Conservation (phyloP, 2,113 vertebrate species). For the Andinoacara biseriatus region DNA sequence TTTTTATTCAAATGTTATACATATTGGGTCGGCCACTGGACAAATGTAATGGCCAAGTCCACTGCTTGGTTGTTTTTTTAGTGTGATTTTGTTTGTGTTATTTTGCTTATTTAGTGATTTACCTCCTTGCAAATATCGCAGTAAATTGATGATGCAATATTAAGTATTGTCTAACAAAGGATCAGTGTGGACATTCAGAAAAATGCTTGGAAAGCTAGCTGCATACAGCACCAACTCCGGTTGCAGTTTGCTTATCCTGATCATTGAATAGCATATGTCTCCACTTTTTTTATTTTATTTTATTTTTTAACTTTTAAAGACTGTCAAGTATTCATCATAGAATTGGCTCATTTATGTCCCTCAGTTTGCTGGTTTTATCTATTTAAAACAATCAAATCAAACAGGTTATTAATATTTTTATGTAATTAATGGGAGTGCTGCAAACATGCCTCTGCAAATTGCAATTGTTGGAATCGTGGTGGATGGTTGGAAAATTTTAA, state of each 20-base stretch:
- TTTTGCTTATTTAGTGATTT: neutral
- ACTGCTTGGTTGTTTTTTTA: too few relatives aligned
- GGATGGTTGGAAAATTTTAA: neutral
- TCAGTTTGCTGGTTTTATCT: neutral
- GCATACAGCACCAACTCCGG: neutral
- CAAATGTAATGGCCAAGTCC: neutral
- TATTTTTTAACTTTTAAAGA: neutral
- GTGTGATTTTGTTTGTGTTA: too few relatives aligned
- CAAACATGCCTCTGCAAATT: neutral
- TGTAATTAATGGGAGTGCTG: neutral
- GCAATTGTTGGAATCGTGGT: neutral
- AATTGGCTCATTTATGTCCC: neutral
- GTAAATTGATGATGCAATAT: too few relatives aligned
- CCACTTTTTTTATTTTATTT: neutral
- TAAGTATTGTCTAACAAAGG: neutral
- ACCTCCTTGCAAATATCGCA: neutral
- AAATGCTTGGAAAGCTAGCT: neutral
- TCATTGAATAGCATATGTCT: rapidly evolving
- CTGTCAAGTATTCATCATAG: too few relatives aligned
- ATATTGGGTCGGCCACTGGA: rapidly evolving
- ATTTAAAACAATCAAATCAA: neutral
- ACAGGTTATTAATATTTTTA: neutral
- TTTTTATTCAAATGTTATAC: neutral
- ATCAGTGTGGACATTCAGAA: neutral
- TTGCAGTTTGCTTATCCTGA: neutral